phyloP scores from a whole-genome alignment of 2,113 vertebrate species.

The Notarius lentiginosus region DNA sequence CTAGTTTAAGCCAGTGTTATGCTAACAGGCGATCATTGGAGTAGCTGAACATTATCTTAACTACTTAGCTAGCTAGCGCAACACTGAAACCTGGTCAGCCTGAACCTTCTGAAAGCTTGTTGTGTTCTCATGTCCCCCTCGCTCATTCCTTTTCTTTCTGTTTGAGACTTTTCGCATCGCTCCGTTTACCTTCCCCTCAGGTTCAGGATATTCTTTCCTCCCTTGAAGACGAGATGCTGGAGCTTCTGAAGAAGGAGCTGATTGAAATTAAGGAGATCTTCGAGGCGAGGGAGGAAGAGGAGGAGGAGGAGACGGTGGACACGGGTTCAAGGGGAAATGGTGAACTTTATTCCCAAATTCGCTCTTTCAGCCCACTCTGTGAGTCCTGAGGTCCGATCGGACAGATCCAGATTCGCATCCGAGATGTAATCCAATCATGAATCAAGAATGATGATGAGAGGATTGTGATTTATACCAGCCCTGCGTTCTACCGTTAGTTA shows the following conservation, averaged over 20 bases:
- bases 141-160: not conserved
- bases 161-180: slow-evolving; percentile 35
- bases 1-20: not conserved
- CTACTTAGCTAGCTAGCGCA: not conserved
- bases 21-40: not conserved
- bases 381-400: slow-evolving; percentile 60
- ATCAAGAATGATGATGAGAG: slow-evolving; percentile 5
- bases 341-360: slow-evolving; percentile 76
- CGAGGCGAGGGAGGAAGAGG: slow-evolving; percentile 65
- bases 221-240: slow-evolving; percentile 78
- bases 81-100: not conserved
- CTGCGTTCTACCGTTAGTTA: too few species aligned
- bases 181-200: slow-evolving; percentile 64
- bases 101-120: too few species aligned
- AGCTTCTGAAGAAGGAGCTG: slow-evolving; percentile 83
- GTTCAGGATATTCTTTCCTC: slow-evolving; percentile 86
- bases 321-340: slow-evolving; percentile 70
- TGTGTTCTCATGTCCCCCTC: not conserved
- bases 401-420: not conserved
- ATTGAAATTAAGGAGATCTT: slow-evolving; percentile 92
- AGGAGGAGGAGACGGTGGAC: slow-evolving; percentile 50
- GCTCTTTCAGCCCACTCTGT: slow-evolving; percentile 70
- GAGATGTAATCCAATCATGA: not conserved
- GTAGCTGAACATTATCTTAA: not conserved
- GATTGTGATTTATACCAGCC: not conserved